A percentile compares a stretch with the other conserved stretches of the same genome.
Conservation (phyloP, 1,140 invertebrate genomes). For the Triops cancriformis region DNA sequence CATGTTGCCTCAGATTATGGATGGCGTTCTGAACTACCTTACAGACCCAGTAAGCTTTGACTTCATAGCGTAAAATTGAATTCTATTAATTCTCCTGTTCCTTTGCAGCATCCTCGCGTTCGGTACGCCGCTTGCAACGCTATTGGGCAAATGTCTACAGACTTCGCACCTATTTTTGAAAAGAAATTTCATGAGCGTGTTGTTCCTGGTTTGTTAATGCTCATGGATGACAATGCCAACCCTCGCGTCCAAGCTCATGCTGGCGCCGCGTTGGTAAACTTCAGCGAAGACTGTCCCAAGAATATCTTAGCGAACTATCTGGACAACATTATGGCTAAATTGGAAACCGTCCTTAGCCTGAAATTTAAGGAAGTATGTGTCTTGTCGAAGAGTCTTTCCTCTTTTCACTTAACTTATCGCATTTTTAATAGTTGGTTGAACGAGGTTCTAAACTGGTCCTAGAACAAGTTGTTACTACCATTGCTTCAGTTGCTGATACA, state of each 20-base stretch:
- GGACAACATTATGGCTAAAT: slow-evolving; percentile 78
- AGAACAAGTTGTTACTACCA: slow-evolving; percentile 96
- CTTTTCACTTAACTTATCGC: slow-evolving; percentile 4
- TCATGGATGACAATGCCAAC: slow-evolving; percentile 85
- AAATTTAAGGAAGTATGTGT: slow-evolving; percentile 73
- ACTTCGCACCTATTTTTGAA: slow-evolving; percentile 93
- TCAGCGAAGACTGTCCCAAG: slow-evolving; percentile 97
- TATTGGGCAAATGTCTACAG: slow-evolving; percentile 98
- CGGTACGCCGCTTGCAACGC: slow-evolving; percentile 97
- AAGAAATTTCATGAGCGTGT: slow-evolving; percentile 96
- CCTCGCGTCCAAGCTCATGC: slow-evolving; percentile 80
- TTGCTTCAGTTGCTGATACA: slow-evolving; percentile 97
- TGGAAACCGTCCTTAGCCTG: slow-evolving; percentile 79
- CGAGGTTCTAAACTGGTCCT: slow-evolving; percentile 92
- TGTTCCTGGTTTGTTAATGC: slow-evolving; percentile 75
- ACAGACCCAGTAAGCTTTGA: slow-evolving; percentile 61
- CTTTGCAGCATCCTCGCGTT: slow-evolving; percentile 72
- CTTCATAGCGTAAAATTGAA: neutral
- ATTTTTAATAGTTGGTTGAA: slow-evolving; percentile 60
- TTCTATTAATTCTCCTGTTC: slow-evolving; percentile 26
- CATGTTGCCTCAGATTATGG: slow-evolving; percentile 81
- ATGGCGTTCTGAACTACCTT: slow-evolving; percentile 78
- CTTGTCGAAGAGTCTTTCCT: neutral
- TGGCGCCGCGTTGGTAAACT: slow-evolving; percentile 91
- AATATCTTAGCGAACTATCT: slow-evolving; percentile 83